Percentiles rank a stretch among this genome's conserved stretches.
Conservation (phyloP, 2,888 invertebrate genomes). For the Lasioglossum morio region DNA sequence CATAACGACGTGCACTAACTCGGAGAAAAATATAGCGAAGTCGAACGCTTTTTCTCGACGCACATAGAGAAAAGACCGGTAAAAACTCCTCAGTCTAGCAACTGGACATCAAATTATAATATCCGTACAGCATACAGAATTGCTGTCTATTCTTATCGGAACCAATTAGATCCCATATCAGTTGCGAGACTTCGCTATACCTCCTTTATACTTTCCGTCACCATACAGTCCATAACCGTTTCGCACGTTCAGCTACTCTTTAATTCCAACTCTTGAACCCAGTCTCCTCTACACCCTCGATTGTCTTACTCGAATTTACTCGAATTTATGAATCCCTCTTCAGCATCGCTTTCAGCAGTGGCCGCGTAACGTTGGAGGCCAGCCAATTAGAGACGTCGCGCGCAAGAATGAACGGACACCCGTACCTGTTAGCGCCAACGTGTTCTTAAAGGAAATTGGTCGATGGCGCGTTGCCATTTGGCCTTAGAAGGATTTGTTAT, state of each 20-base stretch:
- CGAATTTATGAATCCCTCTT: background rate
- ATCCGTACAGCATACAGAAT: background rate
- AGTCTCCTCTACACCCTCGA: background rate
- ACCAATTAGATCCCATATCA: background rate
- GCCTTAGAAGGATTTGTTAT: background rate
- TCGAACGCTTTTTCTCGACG: background rate
- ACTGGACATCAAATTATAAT: background rate
- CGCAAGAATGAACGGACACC: background rate
- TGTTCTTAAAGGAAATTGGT: conserved; percentile 2
- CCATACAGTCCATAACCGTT: background rate
- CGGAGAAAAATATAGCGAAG: background rate
- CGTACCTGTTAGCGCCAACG: conserved; percentile 1
- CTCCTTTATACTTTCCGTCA: background rate
- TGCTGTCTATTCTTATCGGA: background rate
- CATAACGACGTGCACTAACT: background rate
- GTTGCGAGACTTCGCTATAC: background rate
- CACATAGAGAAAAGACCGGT: no score
- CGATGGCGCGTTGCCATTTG: conserved; percentile 3
- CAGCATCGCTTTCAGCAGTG: background rate
- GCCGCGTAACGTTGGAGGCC: background rate
- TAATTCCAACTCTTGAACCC: background rate
- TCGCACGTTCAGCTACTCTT: background rate
- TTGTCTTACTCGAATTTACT: background rate
- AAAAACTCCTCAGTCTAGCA: background rate
- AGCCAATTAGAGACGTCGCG: conserved; percentile 1